Conservation (phyloP, 1,140 invertebrate genomes). For the Megathymus violae region DNA sequence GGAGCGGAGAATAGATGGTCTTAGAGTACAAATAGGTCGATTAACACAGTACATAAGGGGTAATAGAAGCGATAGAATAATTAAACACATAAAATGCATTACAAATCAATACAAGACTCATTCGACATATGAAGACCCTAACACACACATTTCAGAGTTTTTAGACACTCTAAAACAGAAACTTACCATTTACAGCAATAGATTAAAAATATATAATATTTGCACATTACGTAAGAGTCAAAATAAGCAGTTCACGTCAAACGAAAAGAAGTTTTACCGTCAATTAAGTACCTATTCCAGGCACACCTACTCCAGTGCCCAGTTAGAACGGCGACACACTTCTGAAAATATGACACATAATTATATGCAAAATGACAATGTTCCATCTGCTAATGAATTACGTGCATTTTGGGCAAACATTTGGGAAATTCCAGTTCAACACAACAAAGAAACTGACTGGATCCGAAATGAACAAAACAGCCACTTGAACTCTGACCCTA, state of each 20-base stretch:
- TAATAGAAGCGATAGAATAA: background rate
- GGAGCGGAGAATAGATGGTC: slow-evolving; percentile 21
- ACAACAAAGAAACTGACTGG: slow-evolving; percentile 40
- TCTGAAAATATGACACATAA: no score
- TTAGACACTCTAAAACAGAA: slow-evolving; percentile 35
- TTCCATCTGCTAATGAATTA: slow-evolving; percentile 17
- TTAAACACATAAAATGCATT: background rate
- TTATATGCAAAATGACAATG: no score
- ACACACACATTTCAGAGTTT: background rate
- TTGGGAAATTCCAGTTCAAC: slow-evolving; percentile 30
- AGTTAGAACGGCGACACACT: no score
- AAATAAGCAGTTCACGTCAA: slow-evolving; percentile 34
- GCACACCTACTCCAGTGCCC: no score
- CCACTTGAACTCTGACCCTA: background rate
- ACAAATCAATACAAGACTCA: slow-evolving; percentile 8
- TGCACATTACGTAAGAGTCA: slow-evolving; percentile 36
- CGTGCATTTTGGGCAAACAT: slow-evolving; percentile 36
- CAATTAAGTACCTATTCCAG: slow-evolving; percentile 9
- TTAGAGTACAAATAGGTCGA: slow-evolving; percentile 27
- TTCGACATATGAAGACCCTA: slow-evolving; percentile 4
- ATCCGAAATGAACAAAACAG: slow-evolving; percentile 24
- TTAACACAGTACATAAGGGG: slow-evolving; percentile 10
- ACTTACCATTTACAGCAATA: background rate
- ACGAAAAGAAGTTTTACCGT: slow-evolving; percentile 41
- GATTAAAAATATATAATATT: slow-evolving; percentile 33